Evolutionary conservation across 2,113 vertebrate species (phyloP).

Genomic region (Gnathonemus longibarbis): DNA sequence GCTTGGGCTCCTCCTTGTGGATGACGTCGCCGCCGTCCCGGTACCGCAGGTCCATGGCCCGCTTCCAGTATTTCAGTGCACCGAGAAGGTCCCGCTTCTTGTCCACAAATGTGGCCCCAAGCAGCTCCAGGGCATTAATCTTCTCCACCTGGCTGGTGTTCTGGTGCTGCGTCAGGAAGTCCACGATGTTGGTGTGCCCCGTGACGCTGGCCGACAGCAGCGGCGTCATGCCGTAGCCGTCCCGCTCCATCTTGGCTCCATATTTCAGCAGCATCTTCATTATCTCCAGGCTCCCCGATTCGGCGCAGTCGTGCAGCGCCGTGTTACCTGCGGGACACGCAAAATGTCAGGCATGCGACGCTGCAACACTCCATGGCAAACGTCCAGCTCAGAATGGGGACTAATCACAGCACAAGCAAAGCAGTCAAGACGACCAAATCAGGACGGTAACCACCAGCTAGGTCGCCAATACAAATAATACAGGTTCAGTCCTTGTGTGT

Average conservation of each 20-base stretch:
- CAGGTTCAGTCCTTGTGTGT: not conserved
- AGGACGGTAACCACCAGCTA: not conserved
- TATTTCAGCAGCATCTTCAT: conserved; percentile 96
- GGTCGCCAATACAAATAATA: not conserved
- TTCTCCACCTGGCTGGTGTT: conserved; percentile 79
- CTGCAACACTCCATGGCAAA: not conserved
- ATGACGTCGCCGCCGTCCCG: conserved; percentile 75
- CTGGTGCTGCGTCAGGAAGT: conserved; percentile 83
- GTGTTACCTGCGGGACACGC: conserved; percentile 77
- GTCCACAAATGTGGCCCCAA: conserved; percentile 95
- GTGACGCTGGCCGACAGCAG: conserved; percentile 95
- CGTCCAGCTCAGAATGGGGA: not conserved
- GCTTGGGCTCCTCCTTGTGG: conserved; percentile 79
- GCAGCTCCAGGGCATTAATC: conserved; percentile 86
- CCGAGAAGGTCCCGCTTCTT: conserved; percentile 95
- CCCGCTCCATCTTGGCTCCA: conserved; percentile 93
- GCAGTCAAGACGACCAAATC: not conserved
- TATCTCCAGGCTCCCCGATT: conserved; percentile 97
- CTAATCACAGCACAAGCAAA: not conserved
- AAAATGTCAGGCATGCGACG: not conserved
- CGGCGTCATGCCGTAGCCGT: conserved; percentile 95
- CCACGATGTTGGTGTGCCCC: conserved; percentile 95
- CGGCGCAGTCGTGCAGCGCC: conserved; percentile 90
- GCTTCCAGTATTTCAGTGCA: conserved; percentile 95
- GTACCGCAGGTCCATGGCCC: conserved; percentile 93